A percentile compares a stretch with the other conserved stretches of the same genome.
phyloP scores from a whole-genome alignment of 2,797 vertebrate species.

The Neomorphus geoffroyi region DNA sequence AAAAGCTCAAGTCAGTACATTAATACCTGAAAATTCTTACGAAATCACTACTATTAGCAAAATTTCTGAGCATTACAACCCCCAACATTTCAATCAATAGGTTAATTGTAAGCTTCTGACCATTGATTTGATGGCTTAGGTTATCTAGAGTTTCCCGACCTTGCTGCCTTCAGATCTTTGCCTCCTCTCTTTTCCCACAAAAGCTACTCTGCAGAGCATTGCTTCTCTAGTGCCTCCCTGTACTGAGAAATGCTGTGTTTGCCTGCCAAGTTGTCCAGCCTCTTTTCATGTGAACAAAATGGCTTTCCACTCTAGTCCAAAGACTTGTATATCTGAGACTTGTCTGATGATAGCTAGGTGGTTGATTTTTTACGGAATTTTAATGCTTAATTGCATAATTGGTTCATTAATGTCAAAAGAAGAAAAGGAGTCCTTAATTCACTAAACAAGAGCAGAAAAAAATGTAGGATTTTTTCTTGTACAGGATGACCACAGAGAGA shows the following conservation, averaged over 20 bases:
- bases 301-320: neutral
- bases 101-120: neutral
- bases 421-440: neutral
- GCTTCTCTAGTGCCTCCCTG: neutral
- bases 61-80: neutral
- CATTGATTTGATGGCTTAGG: neutral
- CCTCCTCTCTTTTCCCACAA: neutral
- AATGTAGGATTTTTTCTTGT: fast-evolving
- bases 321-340: neutral
- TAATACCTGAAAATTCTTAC: neutral
- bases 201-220: neutral
- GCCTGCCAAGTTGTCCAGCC: neutral
- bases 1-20: neutral
- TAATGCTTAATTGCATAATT: neutral
- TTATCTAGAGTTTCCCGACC: neutral
- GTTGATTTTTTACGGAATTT: neutral
- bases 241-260: neutral
- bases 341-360: neutral
- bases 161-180: neutral
- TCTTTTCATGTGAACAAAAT: neutral
- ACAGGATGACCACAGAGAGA: neutral
- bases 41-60: neutral
- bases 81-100: neutral
- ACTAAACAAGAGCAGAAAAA: neutral
- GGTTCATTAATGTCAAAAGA: neutral